These are phyloP conservation scores for Taenaris catops DNA, from an alignment of 2,888 invertebrate genomes.

Conservation along the genomic window DNA sequence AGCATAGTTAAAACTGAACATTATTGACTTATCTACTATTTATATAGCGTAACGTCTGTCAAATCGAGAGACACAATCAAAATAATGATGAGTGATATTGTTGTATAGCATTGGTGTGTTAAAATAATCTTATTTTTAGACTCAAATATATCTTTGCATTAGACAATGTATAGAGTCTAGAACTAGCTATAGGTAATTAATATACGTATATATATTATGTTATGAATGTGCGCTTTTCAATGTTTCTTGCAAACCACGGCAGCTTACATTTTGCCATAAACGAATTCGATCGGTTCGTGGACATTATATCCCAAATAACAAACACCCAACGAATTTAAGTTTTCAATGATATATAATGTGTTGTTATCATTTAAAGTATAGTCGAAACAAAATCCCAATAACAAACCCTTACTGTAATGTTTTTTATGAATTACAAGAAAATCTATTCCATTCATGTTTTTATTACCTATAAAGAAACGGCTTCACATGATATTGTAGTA, in stretches of 20 bases:
- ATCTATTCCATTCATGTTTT: too few relatives aligned
- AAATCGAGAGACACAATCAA: slow-evolving; percentile 35
- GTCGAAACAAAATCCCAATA: too few relatives aligned
- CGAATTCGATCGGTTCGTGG: too few relatives aligned
- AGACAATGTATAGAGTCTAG: slow-evolving; percentile 43
- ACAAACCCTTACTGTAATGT: too few relatives aligned
- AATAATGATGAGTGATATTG: slow-evolving; percentile 41
- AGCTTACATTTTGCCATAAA: slow-evolving; percentile 11
- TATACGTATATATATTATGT: slow-evolving; percentile 26
- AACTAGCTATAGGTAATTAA: slow-evolving; percentile 32
- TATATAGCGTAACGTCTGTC: slow-evolving; percentile 17
- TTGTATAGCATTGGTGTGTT: slow-evolving; percentile 37
- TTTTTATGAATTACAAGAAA: too few relatives aligned
- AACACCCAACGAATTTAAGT: too few relatives aligned
- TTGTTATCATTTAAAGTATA: too few relatives aligned
- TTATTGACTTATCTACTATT: slow-evolving; percentile 23
- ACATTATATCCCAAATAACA: too few relatives aligned
- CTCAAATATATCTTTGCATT: slow-evolving; percentile 53
- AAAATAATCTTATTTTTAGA: slow-evolving; percentile 62
- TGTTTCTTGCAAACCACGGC: slow-evolving; percentile 33
- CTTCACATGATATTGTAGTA: not conserved
- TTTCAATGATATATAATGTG: too few relatives aligned
- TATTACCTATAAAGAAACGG: too few relatives aligned
- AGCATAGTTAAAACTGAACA: slow-evolving; percentile 34
- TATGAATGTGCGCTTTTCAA: slow-evolving; percentile 39